Percentiles rank a stretch among this genome's conserved stretches.
Evolutionary conservation across 2,888 invertebrate genomes (phyloP).

Genomic region (Parnassius orleans): DNA sequence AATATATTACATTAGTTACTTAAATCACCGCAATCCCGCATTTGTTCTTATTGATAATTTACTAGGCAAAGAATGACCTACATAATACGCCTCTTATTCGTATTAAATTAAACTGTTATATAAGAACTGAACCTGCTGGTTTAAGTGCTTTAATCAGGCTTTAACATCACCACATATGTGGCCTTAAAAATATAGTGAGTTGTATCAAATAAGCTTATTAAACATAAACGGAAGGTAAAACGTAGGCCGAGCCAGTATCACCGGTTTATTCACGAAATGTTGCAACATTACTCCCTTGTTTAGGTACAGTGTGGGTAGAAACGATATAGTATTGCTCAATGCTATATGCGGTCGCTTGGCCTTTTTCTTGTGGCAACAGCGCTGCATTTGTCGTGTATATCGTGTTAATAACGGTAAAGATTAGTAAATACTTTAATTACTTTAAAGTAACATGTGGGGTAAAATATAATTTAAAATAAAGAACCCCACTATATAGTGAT

Average conservation of each 20-base stretch:
- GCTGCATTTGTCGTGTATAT: neutral
- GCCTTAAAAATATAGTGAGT: constrained; percentile 10
- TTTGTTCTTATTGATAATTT: no score
- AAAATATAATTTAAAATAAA: no score
- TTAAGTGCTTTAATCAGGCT: no score
- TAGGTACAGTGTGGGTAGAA: constrained; percentile 53
- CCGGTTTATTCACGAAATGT: constrained; percentile 37
- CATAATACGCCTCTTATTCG: no score
- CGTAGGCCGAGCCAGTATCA: constrained; percentile 15
- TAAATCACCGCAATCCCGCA: no score
- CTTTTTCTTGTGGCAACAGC: constrained; percentile 43
- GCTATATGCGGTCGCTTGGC: constrained; percentile 51
- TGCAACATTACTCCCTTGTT: constrained; percentile 61
- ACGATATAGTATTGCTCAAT: constrained; percentile 60
- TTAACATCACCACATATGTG: neutral
- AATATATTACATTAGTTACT: no score
- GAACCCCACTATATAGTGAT: no score
- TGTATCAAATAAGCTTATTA: constrained; percentile 2
- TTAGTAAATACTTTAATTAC: neutral
- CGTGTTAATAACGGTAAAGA: constrained; percentile 6
- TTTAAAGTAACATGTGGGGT: no score
- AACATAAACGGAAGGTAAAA: constrained; percentile 22
- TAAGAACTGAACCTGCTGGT: no score
- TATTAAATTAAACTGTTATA: no score
- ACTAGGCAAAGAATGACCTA: no score